Conservation (phyloP, 1,140 invertebrate species). For the Megalonaias nervosa region DNA sequence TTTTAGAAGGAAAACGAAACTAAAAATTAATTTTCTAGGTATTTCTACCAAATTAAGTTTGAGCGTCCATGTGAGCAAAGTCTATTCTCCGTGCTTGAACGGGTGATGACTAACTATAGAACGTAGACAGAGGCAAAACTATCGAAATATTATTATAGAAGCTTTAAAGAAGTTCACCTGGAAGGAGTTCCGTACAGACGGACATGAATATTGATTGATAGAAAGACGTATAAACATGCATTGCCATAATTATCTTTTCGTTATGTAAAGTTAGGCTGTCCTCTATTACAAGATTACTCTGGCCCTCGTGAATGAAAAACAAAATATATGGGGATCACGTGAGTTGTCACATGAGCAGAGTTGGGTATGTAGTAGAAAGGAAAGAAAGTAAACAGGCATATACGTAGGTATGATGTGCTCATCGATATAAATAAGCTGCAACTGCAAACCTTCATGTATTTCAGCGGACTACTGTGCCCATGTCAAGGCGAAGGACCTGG, state of each 20-base stretch:
- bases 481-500: conserved; percentile 4
- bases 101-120: too few species aligned
- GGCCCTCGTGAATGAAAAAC: background rate
- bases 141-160: too few species aligned
- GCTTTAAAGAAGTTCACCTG: too few species aligned
- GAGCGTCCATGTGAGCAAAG: background rate
- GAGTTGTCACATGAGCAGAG: background rate
- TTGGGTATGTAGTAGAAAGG: background rate
- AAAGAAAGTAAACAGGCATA: background rate
- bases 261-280: background rate
- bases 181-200: too few species aligned
- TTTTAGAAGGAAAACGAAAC: background rate
- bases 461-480: conserved; percentile 22
- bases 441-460: conserved; percentile 1
- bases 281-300: background rate
- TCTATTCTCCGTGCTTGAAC: too few species aligned
- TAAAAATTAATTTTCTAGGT: background rate
- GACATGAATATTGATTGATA: too few species aligned
- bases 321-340: background rate
- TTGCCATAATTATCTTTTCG: too few species aligned
- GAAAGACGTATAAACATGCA: too few species aligned
- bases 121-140: too few species aligned
- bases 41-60: background rate
- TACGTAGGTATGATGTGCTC: too few species aligned
- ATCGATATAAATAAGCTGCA: background rate